Evolutionary conservation across 2,797 vertebrate species (phyloP).

Genomic region (Leptoclinus maculatus): DNA sequence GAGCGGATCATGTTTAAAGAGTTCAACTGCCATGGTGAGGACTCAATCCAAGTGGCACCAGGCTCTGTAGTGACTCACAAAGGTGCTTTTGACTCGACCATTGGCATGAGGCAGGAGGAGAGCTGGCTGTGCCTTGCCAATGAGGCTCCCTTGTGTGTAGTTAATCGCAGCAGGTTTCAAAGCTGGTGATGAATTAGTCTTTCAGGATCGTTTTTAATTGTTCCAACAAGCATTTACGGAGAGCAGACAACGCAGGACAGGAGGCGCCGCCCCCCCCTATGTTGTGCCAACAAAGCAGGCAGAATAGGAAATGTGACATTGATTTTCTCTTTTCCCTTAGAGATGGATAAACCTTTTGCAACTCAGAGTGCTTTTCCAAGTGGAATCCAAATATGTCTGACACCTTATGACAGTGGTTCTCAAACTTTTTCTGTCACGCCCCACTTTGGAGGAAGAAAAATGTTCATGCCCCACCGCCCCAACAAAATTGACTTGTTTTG

Average conservation of each 20-base stretch:
- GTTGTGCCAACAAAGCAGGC: slow-evolving; percentile 12
- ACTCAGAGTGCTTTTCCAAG: neutral
- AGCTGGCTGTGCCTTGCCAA: slow-evolving; percentile 56
- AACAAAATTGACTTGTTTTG: no score
- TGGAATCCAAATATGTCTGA: neutral
- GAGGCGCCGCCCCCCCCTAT: neutral
- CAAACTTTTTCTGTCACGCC: no score
- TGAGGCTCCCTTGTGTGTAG: slow-evolving; percentile 55
- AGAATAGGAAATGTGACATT: slow-evolving; percentile 28
- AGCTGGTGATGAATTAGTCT: slow-evolving; percentile 52
- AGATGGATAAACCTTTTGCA: neutral
- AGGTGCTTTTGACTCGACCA: slow-evolving; percentile 69
- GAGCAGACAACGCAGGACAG: slow-evolving; percentile 27
- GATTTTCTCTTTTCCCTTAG: slow-evolving; percentile 8
- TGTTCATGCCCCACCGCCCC: no score
- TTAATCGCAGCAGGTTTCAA: slow-evolving; percentile 62
- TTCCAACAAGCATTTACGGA: slow-evolving; percentile 35
- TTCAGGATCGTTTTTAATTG: slow-evolving; percentile 40
- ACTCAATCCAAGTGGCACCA: slow-evolving; percentile 35
- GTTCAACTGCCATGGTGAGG: slow-evolving; percentile 28
- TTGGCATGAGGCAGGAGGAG: slow-evolving; percentile 45
- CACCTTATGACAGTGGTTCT: neutral
- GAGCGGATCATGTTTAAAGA: slow-evolving; percentile 43
- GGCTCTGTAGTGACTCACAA: slow-evolving; percentile 55
- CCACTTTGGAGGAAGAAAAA: no score